Conservation (phyloP, 2,797 vertebrate species). For the Neostethus bicornis region DNA sequence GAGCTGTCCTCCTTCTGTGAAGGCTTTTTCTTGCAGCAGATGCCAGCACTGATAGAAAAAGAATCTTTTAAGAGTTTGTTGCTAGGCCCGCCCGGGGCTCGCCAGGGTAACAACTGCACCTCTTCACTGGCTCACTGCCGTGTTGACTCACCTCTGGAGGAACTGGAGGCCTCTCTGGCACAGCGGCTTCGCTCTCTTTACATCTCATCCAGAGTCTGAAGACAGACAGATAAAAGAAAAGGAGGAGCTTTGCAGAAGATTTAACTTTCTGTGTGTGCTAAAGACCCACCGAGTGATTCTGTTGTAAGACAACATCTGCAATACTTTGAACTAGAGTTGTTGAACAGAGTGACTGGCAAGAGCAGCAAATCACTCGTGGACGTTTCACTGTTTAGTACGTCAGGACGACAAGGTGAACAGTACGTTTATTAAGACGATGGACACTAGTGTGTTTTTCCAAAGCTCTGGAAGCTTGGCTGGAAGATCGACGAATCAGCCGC, state of each 20-base stretch:
- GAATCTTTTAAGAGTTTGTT: conserved; percentile 89
- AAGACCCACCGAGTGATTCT: conserved; percentile 19
- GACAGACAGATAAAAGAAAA: conserved; percentile 18
- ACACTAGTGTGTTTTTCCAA: conserved; percentile 26
- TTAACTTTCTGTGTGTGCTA: conserved; percentile 1
- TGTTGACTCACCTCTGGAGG: conserved; percentile 85
- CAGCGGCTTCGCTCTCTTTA: conserved; percentile 88
- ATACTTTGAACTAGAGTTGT: conserved; percentile 12
- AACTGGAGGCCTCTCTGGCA: conserved; percentile 87
- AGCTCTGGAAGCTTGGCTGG: conserved; percentile 54
- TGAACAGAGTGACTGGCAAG: conserved; percentile 13
- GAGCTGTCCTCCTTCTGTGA: conserved; percentile 90
- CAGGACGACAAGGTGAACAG: conserved; percentile 14
- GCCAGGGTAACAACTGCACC: conserved; percentile 77
- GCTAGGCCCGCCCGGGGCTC: conserved; percentile 81
- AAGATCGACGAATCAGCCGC: conserved; percentile 33
- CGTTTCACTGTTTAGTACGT: conserved; percentile 22
- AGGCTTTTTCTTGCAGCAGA: conserved; percentile 94
- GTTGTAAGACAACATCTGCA: conserved; percentile 11
- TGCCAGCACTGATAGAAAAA: conserved; percentile 89
- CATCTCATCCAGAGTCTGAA: conserved; percentile 90
- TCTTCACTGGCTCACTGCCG: conserved; percentile 60
- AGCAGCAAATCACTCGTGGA: conserved; percentile 27
- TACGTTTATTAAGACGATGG: conserved; percentile 12
- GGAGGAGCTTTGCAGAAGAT: conserved; percentile 14